Evolutionary conservation across 2,113 vertebrate species (phyloP).

Genomic region (Heterotis niloticus): DNA sequence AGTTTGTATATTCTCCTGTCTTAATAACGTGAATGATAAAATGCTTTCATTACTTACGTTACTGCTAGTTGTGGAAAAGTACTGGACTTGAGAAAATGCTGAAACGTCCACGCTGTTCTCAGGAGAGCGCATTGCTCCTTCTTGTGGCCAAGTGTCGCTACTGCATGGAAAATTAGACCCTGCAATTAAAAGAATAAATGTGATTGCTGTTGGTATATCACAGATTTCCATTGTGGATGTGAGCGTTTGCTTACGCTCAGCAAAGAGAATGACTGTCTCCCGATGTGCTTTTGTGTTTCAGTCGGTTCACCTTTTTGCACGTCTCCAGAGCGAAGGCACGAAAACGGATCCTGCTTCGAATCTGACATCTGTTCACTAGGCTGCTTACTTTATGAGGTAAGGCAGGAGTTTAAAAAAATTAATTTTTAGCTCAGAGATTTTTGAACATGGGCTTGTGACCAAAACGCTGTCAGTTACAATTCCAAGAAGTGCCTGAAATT

Average conservation of each 20-base stretch:
- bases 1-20: constrained; percentile 1
- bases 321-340: constrained; percentile 82
- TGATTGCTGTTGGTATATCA: background rate
- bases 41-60: background rate
- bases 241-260: background rate
- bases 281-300: constrained; percentile 47
- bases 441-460: background rate
- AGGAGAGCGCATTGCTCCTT: constrained; percentile 11
- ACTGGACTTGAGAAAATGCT: background rate
- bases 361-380: constrained; percentile 79
- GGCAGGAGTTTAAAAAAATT: background rate
- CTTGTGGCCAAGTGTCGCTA: background rate
- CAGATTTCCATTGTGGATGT: background rate
- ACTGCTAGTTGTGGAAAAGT: background rate
- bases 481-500: background rate
- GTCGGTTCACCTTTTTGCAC: constrained; percentile 82
- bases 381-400: constrained; percentile 75
- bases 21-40: constrained; percentile 8
- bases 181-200: background rate
- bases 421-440: background rate
- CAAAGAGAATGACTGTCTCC: constrained; percentile 1
- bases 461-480: background rate
- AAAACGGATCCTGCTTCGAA: constrained; percentile 83
- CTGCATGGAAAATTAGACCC: background rate
- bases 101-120: background rate